These are phyloP conservation scores for Ridgeia piscesae DNA, from an alignment of 1,140 invertebrate genomes.

Conservation along the genomic window DNA sequence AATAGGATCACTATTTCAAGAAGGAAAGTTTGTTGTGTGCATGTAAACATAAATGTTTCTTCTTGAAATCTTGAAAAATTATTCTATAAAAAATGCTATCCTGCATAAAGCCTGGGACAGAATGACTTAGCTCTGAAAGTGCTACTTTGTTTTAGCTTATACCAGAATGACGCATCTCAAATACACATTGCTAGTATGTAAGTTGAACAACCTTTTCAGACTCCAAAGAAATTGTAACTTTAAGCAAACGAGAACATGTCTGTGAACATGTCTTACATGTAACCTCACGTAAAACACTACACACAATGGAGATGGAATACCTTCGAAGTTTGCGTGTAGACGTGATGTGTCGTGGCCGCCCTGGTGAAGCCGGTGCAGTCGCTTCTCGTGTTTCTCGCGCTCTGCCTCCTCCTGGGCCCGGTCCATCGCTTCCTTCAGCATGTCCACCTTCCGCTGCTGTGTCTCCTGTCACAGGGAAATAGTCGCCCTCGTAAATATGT, in stretches of 20 bases:
- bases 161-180: no score
- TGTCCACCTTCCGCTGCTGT: conserved; percentile 41
- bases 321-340: conserved; percentile 20
- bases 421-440: conserved; percentile 52
- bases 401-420: conserved; percentile 49
- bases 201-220: neutral
- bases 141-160: no score
- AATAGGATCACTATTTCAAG: neutral
- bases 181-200: no score
- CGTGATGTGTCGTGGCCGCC: conserved; percentile 51
- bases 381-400: conserved; percentile 46
- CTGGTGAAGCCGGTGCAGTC: conserved; percentile 48
- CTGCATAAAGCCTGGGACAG: no score
- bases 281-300: neutral
- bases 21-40: neutral
- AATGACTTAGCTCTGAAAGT: no score
- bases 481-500: neutral
- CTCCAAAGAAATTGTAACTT: neutral
- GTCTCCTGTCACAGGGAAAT: conserved; percentile 37
- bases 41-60: no score
- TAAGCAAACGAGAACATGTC: neutral
- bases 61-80: no score
- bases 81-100: no score
- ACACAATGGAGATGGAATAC: neutral
- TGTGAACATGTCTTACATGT: neutral